Conservation (phyloP, 2,113 vertebrate species). For the Clarias magur region DNA sequence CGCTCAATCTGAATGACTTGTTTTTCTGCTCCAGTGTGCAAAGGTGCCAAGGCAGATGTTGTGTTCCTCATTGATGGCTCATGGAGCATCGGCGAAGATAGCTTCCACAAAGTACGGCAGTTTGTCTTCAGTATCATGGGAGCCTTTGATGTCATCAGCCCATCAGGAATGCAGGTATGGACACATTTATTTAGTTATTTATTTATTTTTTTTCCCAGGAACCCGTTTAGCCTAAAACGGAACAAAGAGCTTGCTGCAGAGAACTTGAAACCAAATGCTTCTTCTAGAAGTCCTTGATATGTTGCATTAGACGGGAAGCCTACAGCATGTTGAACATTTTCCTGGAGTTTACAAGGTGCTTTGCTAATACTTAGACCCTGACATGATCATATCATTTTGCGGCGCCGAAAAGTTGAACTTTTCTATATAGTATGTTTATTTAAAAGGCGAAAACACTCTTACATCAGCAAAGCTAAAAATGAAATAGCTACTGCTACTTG, state of each 20-base stretch:
- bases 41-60: conserved; percentile 95
- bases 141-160: conserved; percentile 86
- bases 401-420: neutral
- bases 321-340: neutral
- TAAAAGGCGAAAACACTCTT: neutral
- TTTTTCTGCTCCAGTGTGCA: conserved; percentile 80
- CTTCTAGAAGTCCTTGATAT: neutral
- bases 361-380: neutral
- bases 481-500: neutral
- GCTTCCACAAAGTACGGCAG: conserved; percentile 91
- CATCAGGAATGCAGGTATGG: conserved; percentile 91
- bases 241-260: neutral
- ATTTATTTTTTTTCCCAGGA: neutral
- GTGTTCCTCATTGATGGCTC: conserved; percentile 97
- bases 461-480: neutral
- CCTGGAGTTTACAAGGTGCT: neutral
- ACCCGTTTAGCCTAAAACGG: neutral
- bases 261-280: neutral
- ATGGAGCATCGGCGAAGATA: conserved; percentile 98
- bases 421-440: neutral
- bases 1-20: conserved; percentile 11
- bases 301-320: neutral
- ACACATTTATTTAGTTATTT: no score
- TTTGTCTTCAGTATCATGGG: conserved; percentile 88
- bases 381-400: neutral